A percentile compares a stretch with the other conserved stretches of the same genome.
phyloP scores from a whole-genome alignment of 1,140 invertebrate species.

The Aporrectodea caliginosa region DNA sequence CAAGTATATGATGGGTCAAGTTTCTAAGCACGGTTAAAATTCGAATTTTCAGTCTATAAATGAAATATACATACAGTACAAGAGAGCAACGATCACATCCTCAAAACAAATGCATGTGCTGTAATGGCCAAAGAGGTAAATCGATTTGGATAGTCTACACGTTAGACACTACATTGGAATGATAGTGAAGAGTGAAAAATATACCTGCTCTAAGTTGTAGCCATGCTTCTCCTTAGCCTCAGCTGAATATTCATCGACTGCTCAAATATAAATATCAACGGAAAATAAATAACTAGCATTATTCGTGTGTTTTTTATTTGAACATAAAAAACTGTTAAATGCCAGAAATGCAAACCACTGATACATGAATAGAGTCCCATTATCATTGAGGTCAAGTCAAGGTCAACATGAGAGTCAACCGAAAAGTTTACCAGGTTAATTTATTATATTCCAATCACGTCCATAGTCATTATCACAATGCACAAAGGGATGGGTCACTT shows the following conservation, averaged over 20 bases:
- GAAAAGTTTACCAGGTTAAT: too few relatives aligned
- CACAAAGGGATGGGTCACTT: too few relatives aligned
- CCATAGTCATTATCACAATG: too few relatives aligned
- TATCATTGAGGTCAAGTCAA: too few relatives aligned
- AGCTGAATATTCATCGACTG: conserved; percentile 90
- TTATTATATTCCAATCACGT: too few relatives aligned
- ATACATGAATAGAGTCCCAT: too few relatives aligned
- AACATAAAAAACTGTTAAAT: too few relatives aligned
- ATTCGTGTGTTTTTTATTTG: too few relatives aligned
- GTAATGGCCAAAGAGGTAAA: neutral
- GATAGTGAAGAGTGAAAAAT: neutral
- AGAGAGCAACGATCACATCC: neutral
- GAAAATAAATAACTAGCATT: too few relatives aligned
- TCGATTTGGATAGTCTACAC: neutral
- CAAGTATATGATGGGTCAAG: neutral
- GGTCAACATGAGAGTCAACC: too few relatives aligned
- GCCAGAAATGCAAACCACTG: too few relatives aligned
- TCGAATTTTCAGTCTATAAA: neutral
- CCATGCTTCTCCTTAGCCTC: conserved; percentile 97
- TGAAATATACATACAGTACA: neutral
- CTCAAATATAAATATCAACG: too few relatives aligned
- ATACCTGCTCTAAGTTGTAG: conserved; percentile 91
- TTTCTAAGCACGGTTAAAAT: neutral
- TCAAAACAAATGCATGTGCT: neutral
- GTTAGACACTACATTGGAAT: neutral